Evolutionary conservation across 2,113 vertebrate genomes (phyloP).

Genomic region (Aplodontia rufa): DNA sequence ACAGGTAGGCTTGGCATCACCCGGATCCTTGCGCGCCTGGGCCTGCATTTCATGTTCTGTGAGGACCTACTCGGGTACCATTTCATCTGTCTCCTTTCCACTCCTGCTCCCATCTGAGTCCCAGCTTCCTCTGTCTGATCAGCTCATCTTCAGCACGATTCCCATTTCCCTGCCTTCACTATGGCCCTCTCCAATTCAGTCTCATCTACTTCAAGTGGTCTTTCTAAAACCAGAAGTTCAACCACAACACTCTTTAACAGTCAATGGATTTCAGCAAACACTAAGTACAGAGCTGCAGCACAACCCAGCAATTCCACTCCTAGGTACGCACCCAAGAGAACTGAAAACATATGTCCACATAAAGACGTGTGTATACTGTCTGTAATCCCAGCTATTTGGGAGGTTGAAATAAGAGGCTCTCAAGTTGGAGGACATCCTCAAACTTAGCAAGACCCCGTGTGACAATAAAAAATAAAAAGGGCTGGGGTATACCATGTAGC

Average conservation of each 20-base stretch:
- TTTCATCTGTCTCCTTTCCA: neutral
- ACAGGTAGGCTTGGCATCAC: neutral
- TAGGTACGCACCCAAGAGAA: neutral
- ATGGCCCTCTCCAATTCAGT: neutral
- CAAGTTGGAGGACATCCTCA: neutral
- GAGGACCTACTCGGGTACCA: neutral
- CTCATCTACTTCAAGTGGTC: neutral
- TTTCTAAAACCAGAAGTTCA: conserved; percentile 22
- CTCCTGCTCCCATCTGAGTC: neutral
- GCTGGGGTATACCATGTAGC: neutral
- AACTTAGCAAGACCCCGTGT: neutral
- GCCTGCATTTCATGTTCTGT: neutral
- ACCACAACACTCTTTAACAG: neutral
- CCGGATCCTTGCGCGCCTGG: neutral
- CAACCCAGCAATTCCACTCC: neutral
- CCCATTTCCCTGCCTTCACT: neutral
- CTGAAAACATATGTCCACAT: neutral
- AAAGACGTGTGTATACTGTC: neutral
- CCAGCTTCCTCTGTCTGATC: neutral
- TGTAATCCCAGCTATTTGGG: neutral
- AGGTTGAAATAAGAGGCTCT: neutral
- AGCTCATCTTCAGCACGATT: neutral
- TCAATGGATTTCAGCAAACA: neutral
- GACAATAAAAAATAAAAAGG: neutral
- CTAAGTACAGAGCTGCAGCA: neutral